phyloP scores from a whole-genome alignment of 2,888 invertebrate species.

The Synanthedon myopaeformis region DNA sequence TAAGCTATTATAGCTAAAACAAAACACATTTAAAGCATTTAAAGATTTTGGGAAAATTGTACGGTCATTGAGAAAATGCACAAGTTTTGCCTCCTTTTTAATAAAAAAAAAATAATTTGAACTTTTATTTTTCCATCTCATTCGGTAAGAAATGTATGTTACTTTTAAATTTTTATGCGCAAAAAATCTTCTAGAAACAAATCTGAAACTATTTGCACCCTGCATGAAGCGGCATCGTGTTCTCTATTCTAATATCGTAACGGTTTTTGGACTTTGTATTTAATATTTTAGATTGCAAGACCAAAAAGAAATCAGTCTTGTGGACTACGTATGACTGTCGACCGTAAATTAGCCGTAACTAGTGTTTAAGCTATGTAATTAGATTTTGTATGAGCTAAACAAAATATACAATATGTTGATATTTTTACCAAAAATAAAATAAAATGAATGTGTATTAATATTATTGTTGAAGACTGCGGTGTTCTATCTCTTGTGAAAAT shows the following conservation, averaged over 20 bases:
- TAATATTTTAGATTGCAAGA: constrained; percentile 14
- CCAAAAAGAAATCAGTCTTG: constrained; percentile 15
- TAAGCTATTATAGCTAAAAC: no score
- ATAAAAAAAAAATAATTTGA: no score
- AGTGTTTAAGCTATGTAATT: constrained; percentile 40
- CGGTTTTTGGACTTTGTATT: constrained; percentile 41
- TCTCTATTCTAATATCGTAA: neutral
- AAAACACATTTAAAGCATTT: no score
- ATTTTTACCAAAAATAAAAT: constrained; percentile 12
- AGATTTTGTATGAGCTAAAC: constrained; percentile 64
- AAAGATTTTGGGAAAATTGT: no score
- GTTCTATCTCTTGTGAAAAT: neutral
- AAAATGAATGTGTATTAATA: neutral
- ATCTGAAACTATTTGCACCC: no score
- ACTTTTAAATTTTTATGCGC: no score
- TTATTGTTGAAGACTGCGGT: neutral
- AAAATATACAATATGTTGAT: constrained; percentile 52
- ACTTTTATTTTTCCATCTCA: no score
- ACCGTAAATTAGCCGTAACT: constrained; percentile 29
- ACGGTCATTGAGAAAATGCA: no score
- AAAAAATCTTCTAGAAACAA: no score
- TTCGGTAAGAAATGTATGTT: no score
- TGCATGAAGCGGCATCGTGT: no score
- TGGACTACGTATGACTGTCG: constrained; percentile 41
- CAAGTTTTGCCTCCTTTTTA: no score